A percentile compares a stretch with the other conserved stretches of the same genome.
phyloP scores from a whole-genome alignment of 2,888 invertebrate genomes.

The Brassicogethes aeneus region DNA sequence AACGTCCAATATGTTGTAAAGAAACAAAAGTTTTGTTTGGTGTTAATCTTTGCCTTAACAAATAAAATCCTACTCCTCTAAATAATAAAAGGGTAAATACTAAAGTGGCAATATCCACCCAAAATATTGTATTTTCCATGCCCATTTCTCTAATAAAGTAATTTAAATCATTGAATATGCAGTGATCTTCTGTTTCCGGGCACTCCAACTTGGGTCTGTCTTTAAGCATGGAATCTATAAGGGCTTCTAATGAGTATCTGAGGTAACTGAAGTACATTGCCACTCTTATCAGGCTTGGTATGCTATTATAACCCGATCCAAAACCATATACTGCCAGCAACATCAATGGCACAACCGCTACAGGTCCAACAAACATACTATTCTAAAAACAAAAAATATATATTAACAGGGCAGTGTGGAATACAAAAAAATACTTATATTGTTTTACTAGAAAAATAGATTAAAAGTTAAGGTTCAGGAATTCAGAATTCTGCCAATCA shows the following conservation, averaged over 20 bases:
- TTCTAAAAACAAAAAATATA: slow-evolving; percentile 49
- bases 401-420: no score
- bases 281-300: slow-evolving; percentile 67
- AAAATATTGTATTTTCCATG: slow-evolving; percentile 60
- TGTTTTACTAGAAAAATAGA: no score
- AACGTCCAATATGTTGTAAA: slow-evolving; percentile 58
- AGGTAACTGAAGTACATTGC: slow-evolving; percentile 77
- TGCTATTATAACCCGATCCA: slow-evolving; percentile 58
- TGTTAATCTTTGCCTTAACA: slow-evolving; percentile 61
- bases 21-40: slow-evolving; percentile 64
- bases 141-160: slow-evolving; percentile 68
- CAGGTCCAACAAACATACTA: slow-evolving; percentile 84
- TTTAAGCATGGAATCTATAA: slow-evolving; percentile 69
- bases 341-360: slow-evolving; percentile 78
- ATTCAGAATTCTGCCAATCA: no score
- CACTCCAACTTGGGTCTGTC: slow-evolving; percentile 67
- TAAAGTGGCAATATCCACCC: slow-evolving; percentile 59
- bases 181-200: slow-evolving; percentile 59
- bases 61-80: slow-evolving; percentile 59
- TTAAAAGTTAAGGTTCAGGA: no score
- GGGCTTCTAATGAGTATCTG: slow-evolving; percentile 58
- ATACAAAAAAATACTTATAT: neutral
- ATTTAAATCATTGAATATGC: slow-evolving; percentile 64
- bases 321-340: slow-evolving; percentile 80
- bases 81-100: slow-evolving; percentile 52